Evolutionary conservation across 2,888 invertebrate species (phyloP), one percentile per base, ranked within the genome.

Genomic region (Andrena hattorfiana): DNA sequence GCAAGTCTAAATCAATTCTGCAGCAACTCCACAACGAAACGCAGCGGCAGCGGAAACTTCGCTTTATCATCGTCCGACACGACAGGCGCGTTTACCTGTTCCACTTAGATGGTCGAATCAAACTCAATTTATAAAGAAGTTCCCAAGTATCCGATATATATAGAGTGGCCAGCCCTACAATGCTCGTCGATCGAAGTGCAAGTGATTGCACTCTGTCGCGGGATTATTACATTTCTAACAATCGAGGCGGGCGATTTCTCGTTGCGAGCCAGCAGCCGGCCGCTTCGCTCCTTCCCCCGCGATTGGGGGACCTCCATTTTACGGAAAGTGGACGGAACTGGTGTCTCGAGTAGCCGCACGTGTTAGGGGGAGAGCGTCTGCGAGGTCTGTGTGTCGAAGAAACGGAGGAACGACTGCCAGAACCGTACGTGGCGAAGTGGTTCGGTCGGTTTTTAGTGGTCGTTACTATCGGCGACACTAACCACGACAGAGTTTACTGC

Each of bases 391-490:
- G 56, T 28, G 56, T 26, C 13, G 51, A 59, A 26, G 62, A 67
- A 63, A 66, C 69, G 77, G 63, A 66, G 66, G 75, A 66, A 75
- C 63, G 73, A 75, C 75, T 76, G 79, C 72, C 79, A 79, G 78
- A 73, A 85, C 67, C 74, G 85, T 88, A 84, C 86, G 87, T 78
- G 66, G 77, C 80, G 69, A 83, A 88, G 88, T 88, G 85, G 85
- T 83, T 69, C 77, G 81, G 54, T 86, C 83, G 81, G 73, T 72
- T 88, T 88, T 88, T 86, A 88, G 86, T 80, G 86, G 74, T 69
- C 86, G 83, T 88, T 86, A 88, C 82, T 66, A 87, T 86, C 83
- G 88, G 74, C 83, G 85, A 85, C 85, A 81, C 81, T 81, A 85
- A 70, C 60, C 72, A 59, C 62, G 73, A 75, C 54, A 69, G 74